Conservation (phyloP, 2,888 invertebrate genomes). For the Harpalus rufipes region DNA sequence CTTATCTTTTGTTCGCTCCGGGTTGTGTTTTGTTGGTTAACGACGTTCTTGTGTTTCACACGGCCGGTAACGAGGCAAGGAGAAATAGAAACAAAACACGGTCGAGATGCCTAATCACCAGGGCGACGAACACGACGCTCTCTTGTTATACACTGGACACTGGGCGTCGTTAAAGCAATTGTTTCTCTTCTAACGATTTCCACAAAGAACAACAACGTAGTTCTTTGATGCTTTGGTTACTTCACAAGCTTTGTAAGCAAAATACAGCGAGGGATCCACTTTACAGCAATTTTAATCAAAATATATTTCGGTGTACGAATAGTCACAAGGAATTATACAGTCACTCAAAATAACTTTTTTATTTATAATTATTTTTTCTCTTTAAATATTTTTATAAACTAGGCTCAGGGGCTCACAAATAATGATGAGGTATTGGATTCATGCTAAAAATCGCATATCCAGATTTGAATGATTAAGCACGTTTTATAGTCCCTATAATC, state of each 20-base stretch:
- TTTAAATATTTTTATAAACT: no score
- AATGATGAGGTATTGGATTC: no score
- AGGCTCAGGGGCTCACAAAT: no score
- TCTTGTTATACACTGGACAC: conserved; percentile 19
- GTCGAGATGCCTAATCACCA: conserved; percentile 25
- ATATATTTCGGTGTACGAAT: no score
- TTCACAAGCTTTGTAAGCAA: background rate
- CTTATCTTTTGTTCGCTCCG: conserved; percentile 24
- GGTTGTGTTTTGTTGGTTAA: conserved; percentile 44
- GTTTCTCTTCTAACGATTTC: conserved; percentile 41
- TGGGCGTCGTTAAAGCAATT: background rate
- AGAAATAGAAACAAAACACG: conserved; percentile 54
- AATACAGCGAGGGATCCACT: background rate
- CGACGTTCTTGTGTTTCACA: conserved; percentile 62
- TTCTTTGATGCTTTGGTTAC: background rate
- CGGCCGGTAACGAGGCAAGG: conserved; percentile 41
- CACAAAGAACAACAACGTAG: conserved; percentile 14
- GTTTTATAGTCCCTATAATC: no score
- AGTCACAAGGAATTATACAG: no score
- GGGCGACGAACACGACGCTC: conserved; percentile 16
- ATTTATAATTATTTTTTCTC: no score
- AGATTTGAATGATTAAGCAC: no score
- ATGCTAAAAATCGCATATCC: no score
- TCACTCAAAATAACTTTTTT: no score
- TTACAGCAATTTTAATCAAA: no score